Evolutionary conservation across 2,888 invertebrate species (phyloP).

Genomic region (Autographa gamma): DNA sequence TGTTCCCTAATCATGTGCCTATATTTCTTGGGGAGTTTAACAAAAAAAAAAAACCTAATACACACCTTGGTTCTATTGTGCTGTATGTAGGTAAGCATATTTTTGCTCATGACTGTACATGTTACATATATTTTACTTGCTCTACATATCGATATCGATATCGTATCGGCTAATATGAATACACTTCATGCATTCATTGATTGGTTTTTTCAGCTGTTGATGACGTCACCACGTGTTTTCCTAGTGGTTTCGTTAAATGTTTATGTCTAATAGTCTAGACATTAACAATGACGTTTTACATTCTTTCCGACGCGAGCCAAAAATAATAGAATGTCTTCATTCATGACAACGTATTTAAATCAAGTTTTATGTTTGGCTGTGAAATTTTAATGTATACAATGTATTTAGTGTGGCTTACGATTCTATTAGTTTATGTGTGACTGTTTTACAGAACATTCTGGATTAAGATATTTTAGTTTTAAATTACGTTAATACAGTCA

Average conservation of each 20-base stretch:
- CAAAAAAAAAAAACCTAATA: no score
- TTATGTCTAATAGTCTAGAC: slow-evolving; percentile 50
- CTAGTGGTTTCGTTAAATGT: slow-evolving; percentile 23
- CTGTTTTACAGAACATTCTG: background rate
- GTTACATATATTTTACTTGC: no score
- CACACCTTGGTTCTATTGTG: no score
- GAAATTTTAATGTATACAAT: background rate
- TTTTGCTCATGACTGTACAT: no score
- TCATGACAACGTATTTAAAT: slow-evolving; percentile 45
- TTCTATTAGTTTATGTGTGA: background rate
- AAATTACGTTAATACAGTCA: no score
- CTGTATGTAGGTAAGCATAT: no score
- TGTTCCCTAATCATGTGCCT: no score
- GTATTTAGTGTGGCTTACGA: slow-evolving; percentile 6
- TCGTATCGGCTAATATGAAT: background rate
- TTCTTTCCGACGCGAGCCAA: slow-evolving; percentile 51
- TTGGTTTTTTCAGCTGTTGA: slow-evolving; percentile 46
- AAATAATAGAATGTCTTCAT: slow-evolving; percentile 53
- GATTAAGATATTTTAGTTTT: background rate
- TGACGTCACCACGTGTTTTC: slow-evolving; percentile 43
- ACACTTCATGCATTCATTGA: slow-evolving; percentile 47
- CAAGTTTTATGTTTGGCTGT: background rate
- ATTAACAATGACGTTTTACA: slow-evolving; percentile 42
- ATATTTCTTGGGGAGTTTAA: no score
- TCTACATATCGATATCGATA: no score